Percentiles rank a stretch among this genome's conserved stretches.
Conservation (phyloP, 2,797 vertebrate genomes). For the Jordanella pulchra region DNA sequence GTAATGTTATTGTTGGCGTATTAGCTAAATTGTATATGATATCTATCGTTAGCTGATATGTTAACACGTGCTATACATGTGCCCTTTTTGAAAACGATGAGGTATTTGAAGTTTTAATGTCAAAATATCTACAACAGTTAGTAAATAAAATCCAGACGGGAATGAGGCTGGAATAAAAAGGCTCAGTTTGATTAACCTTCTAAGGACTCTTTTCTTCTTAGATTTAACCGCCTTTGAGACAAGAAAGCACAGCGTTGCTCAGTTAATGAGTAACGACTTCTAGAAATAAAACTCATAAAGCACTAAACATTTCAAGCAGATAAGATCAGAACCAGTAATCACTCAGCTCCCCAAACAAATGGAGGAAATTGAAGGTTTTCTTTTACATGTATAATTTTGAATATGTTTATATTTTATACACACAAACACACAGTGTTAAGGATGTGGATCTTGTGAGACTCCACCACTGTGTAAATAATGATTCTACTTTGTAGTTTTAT, state of each 20-base stretch:
- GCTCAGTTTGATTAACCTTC: slow-evolving; percentile 24
- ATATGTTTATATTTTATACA: background rate
- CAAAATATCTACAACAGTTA: background rate
- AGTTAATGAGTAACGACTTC: slow-evolving; percentile 57
- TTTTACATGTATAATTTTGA: background rate
- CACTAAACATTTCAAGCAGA: slow-evolving; percentile 37
- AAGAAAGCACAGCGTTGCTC: slow-evolving; percentile 26
- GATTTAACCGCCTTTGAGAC: slow-evolving; percentile 42
- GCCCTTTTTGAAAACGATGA: too few relatives aligned
- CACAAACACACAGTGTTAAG: too few relatives aligned
- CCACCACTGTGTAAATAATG: background rate
- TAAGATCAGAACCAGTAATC: slow-evolving; percentile 11
- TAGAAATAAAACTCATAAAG: slow-evolving; percentile 38
- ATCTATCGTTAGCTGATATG: background rate
- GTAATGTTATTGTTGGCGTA: too few relatives aligned
- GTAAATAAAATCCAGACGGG: background rate
- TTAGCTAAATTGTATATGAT: too few relatives aligned
- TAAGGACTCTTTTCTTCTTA: slow-evolving; percentile 1
- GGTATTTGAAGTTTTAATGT: slow-evolving; percentile 3
- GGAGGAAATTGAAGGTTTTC: background rate
- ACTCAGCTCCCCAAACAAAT: background rate
- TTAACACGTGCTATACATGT: background rate
- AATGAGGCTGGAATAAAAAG: slow-evolving; percentile 11
- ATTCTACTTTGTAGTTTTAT: slow-evolving; percentile 5
- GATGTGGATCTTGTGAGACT: too few relatives aligned